Conservation (phyloP, 2,888 invertebrate species). For the Notodonta ziczac region DNA sequence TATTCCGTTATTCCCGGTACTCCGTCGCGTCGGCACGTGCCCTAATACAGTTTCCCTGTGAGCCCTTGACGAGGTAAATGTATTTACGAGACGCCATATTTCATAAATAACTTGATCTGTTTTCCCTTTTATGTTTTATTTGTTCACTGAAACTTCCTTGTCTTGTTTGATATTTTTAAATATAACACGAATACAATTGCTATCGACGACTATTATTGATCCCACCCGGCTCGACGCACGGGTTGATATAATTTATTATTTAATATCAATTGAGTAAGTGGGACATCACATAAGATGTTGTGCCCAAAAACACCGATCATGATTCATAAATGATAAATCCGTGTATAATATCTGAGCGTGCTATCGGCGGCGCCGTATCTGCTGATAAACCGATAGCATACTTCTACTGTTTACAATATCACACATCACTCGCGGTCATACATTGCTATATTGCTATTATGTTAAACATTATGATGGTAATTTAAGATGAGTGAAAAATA, state of each 20-base stretch:
- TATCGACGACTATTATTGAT: not conserved
- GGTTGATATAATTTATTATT: not conserved
- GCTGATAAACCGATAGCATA: not conserved
- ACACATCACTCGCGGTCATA: not conserved
- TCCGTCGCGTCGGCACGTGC: not conserved
- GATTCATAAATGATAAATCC: not conserved
- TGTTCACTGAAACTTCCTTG: not conserved
- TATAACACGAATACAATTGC: too few species aligned
- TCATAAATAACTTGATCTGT: not conserved
- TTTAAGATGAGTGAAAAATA: too few species aligned
- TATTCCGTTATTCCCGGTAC: slow-evolving; percentile 1
- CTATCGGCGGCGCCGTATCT: not conserved
- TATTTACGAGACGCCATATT: not conserved
- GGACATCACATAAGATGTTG: too few species aligned
- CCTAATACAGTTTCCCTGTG: not conserved
- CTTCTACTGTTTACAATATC: not conserved
- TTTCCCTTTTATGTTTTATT: not conserved
- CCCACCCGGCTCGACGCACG: too few species aligned
- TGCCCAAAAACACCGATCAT: too few species aligned
- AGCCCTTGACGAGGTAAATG: not conserved
- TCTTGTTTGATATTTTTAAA: not conserved
- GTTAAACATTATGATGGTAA: too few species aligned
- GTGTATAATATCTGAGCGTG: not conserved
- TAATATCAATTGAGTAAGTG: not conserved
- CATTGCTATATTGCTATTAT: too few species aligned